Percentiles rank a stretch among this genome's conserved stretches.
Evolutionary conservation across 2,797 vertebrate genomes (phyloP).

Genomic region (Salarias fasciatus): DNA sequence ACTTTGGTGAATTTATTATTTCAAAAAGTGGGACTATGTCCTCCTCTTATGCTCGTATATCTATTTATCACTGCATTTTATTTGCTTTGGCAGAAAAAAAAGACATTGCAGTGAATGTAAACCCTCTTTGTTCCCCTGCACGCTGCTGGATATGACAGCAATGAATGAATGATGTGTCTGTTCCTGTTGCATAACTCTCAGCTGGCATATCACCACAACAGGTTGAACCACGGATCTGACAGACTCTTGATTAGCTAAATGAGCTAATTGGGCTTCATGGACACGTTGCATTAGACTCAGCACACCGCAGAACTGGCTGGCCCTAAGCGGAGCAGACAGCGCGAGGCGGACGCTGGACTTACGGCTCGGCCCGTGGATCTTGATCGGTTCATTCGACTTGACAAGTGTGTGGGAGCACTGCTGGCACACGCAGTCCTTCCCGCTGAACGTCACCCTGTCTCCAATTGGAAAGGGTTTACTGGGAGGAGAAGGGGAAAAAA

Average conservation of each 20-base stretch:
- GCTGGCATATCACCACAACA: conserved; percentile 47
- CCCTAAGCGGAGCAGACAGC: conserved; percentile 50
- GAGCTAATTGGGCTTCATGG: conserved; percentile 48
- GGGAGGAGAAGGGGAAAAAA: conserved; percentile 32
- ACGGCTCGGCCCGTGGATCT: conserved; percentile 98
- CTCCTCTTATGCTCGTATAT: neutral
- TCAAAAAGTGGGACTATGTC: neutral
- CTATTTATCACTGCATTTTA: no score
- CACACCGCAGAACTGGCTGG: conserved; percentile 15
- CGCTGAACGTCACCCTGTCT: conserved; percentile 98
- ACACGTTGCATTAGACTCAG: conserved; percentile 47
- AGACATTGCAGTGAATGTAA: neutral
- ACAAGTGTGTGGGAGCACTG: conserved; percentile 93
- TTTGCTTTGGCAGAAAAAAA: no score
- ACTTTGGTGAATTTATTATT: conserved; percentile 25
- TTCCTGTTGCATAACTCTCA: conserved; percentile 43
- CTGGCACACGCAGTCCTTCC: conserved; percentile 97
- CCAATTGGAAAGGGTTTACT: conserved; percentile 98
- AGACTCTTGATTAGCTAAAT: conserved; percentile 65
- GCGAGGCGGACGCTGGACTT: conserved; percentile 63
- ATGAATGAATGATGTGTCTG: conserved; percentile 42
- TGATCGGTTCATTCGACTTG: conserved; percentile 93
- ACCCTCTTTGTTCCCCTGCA: conserved; percentile 1
- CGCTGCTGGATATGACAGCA: conserved; percentile 11
- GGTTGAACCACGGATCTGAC: conserved; percentile 52